Conservation (phyloP, 1,140 invertebrate species). For the Drosophila ercepeae region DNA sequence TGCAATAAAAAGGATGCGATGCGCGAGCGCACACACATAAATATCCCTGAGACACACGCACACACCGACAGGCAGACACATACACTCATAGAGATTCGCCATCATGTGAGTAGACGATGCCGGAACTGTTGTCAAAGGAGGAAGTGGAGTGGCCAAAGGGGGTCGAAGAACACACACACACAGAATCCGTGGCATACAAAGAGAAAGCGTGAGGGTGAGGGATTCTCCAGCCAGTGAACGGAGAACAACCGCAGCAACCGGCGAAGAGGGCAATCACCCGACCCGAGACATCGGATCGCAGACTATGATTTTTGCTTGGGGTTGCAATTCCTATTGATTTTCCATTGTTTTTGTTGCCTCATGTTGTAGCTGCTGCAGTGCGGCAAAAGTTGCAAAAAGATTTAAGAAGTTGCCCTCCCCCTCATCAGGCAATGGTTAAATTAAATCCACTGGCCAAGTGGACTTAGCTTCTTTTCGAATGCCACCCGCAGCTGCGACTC, state of each 20-base stretch:
- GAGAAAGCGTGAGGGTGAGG: background rate
- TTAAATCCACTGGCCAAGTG: constrained; percentile 17
- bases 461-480: constrained; percentile 25
- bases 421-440: constrained; percentile 19
- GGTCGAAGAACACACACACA: constrained; percentile 4
- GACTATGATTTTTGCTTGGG: constrained; percentile 59
- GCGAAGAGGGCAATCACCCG: constrained; percentile 80
- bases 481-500: constrained; percentile 58
- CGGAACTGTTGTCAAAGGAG: constrained; percentile 56
- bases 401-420: constrained; percentile 22
- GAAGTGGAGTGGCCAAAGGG: constrained; percentile 37
- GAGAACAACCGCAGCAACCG: constrained; percentile 60
- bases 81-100: background rate
- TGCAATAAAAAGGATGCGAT: constrained; percentile 77
- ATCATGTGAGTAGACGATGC: constrained; percentile 21
- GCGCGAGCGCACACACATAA: constrained; percentile 78
- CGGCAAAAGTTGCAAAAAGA: constrained; percentile 42
- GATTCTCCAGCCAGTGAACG: constrained; percentile 43
- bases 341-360: constrained; percentile 43
- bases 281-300: constrained; percentile 37
- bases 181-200: background rate
- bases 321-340: constrained; percentile 81
- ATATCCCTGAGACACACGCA: constrained; percentile 52
- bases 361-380: constrained; percentile 38
- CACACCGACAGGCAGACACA: constrained; percentile 18